These are phyloP conservation scores for Machimus rusticus DNA, from an alignment of 2,888 invertebrate species.

Conservation along the genomic window DNA sequence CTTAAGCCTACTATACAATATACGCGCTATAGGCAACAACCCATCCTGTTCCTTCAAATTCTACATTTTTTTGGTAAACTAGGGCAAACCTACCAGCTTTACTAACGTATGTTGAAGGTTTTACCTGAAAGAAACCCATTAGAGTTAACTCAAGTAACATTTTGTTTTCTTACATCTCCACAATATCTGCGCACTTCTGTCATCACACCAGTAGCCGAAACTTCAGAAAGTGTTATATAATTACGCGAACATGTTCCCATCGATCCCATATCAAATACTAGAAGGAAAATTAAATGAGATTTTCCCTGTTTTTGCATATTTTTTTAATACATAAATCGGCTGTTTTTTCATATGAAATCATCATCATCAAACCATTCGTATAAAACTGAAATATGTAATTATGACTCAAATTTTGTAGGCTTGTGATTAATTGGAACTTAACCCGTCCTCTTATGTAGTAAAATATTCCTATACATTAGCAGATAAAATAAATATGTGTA, in stretches of 20 bases:
- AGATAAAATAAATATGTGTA: no score
- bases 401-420: no score
- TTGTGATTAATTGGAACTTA: no score
- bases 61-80: constrained; percentile 70
- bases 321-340: no score
- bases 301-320: not conserved
- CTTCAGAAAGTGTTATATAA: constrained; percentile 71
- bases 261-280: constrained; percentile 71
- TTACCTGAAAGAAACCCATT: constrained; percentile 23
- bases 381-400: no score
- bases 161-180: constrained; percentile 57
- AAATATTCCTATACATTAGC: no score
- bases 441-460: no score
- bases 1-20: no score
- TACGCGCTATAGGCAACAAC: constrained; percentile 42
- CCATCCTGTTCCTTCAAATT: constrained; percentile 77
- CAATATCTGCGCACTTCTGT: constrained; percentile 64
- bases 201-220: constrained; percentile 51
- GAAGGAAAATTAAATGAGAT: constrained; percentile 45
- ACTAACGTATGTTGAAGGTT: constrained; percentile 67
- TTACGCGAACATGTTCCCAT: constrained; percentile 70
- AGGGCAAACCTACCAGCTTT: constrained; percentile 67
- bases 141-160: not conserved
- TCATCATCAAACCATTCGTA: no score
- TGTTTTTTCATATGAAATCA: no score